Base-by-base conservation (phyloP, 2,797 vertebrate genomes). In the Lagothrix lagotricha region DNA sequence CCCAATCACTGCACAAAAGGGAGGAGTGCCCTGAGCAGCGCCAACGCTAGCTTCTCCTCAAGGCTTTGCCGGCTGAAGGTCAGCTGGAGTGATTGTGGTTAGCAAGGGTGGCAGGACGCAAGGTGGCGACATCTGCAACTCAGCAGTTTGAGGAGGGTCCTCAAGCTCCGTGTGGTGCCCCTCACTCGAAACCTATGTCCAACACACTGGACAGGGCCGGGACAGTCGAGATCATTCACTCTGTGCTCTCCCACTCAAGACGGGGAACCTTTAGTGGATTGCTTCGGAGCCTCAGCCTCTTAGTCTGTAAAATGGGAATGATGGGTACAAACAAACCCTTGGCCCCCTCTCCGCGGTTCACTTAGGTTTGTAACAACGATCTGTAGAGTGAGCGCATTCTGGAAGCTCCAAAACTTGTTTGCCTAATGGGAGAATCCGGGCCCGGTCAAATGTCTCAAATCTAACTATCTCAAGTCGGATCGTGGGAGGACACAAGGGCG, bases 291-390 rank as follows among this genome's bases (percentile, higher is more conserved):
- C 95, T 97, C 87, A 9, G 20, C 61, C 54, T 96, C 72, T 52
- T 82, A 64, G 79, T 76, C 93, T 52, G 17, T 90, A 52, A 92
- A 92, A 82, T 67, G 92, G 88, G 30, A 75, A 48, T 13, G 24
- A 33, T 39, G 50, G 13, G 10, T 36, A n/a, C 50, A 90, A 77
- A 52, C 1, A 22, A 9, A 19, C 9, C 10, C 24, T 46, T 20
- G 39, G 15, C 46, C 73, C 19, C n/a, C 28, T 52, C n/a, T 54
- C 57, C 7, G 3, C 22, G 1, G 0, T 30, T 48, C 64, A 30
- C 7, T n/a, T 1, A 15, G 36, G 13, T 83, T 76, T 54, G 30
- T 52, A 24, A 0, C 5, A 58, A 79, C 36, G 72, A 36, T 24
- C 41, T n/a, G 41, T 20, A 61, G 24, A 30, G 36, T 61, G 54